These are phyloP conservation scores for Danio aesculapii DNA, from an alignment of 2,797 vertebrate genomes.

Conservation along the genomic window DNA sequence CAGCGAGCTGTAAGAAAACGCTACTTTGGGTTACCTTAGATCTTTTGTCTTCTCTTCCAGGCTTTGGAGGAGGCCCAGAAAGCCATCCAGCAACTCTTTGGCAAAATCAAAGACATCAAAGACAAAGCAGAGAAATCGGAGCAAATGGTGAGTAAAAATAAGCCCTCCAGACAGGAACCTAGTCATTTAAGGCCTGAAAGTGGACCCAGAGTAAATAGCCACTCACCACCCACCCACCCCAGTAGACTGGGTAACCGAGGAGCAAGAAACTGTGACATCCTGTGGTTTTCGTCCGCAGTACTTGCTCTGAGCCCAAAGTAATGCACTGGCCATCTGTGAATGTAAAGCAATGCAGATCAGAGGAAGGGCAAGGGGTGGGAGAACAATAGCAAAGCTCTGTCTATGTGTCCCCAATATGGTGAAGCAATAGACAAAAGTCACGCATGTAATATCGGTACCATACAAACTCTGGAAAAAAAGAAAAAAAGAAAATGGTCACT, in stretches of 20 bases:
- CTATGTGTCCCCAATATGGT: constrained; percentile 55
- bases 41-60: constrained; percentile 75
- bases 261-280: constrained; percentile 57
- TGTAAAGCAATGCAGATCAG: constrained; percentile 48
- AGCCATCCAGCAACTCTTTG: constrained; percentile 97
- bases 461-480: too few relatives aligned
- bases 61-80: constrained; percentile 97
- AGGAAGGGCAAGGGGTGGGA: constrained; percentile 60
- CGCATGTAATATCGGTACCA: background rate
- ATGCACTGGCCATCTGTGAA: constrained; percentile 54
- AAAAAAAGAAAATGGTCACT: too few relatives aligned
- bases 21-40: constrained; percentile 38
- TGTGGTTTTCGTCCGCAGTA: constrained; percentile 46
- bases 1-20: constrained; percentile 42
- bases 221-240: constrained; percentile 39
- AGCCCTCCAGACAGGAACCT: constrained; percentile 53
- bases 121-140: constrained; percentile 99
- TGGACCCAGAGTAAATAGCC: constrained; percentile 46
- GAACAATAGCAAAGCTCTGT: constrained; percentile 56
- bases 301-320: constrained; percentile 49
- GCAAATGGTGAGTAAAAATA: constrained; percentile 90
- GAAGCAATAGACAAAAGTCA: constrained; percentile 39
- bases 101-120: constrained; percentile 99
- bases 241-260: constrained; percentile 16
- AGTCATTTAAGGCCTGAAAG: constrained; percentile 51